phyloP scores from a whole-genome alignment of 2,797 vertebrate species.

The Picus viridis region DNA sequence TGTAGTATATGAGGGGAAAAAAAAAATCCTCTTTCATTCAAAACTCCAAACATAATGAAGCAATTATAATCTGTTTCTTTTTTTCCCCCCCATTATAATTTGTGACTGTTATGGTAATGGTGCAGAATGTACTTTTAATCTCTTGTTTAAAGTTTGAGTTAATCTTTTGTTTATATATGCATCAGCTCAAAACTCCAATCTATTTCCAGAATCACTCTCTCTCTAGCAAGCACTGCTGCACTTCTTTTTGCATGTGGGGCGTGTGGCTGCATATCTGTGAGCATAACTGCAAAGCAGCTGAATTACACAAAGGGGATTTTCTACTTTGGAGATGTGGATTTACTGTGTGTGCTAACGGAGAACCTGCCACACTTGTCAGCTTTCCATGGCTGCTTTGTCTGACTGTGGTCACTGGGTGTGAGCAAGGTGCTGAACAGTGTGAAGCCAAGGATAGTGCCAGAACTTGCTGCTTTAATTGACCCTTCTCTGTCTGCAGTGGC shows the following conservation, averaged over 20 bases:
- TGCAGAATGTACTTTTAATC: not conserved
- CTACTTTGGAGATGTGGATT: not conserved
- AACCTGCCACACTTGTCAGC: not conserved
- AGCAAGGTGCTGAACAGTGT: not conserved
- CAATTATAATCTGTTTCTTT: not conserved
- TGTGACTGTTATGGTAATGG: not conserved
- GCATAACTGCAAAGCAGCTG: not conserved
- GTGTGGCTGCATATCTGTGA: not conserved
- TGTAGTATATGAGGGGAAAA: not conserved
- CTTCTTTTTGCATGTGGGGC: not conserved
- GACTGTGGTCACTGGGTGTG: not conserved
- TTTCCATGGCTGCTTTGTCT: not conserved
- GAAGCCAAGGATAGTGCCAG: not conserved
- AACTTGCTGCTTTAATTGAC: not conserved
- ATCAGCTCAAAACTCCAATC: not conserved
- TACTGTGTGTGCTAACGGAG: not conserved
- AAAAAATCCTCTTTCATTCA: not conserved
- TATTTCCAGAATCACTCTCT: not conserved
- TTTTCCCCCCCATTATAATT: not conserved
- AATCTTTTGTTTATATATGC: not conserved
- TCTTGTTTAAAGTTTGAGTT: constrained; percentile 1
- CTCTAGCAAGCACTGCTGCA: not conserved
- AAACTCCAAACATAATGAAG: not conserved
- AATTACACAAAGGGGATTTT: not conserved
- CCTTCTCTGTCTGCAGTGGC: not conserved